Evolutionary conservation across 2,888 invertebrate species (phyloP), one percentile per base, ranked within the genome.

Genomic region (Tinea semifulvella): DNA sequence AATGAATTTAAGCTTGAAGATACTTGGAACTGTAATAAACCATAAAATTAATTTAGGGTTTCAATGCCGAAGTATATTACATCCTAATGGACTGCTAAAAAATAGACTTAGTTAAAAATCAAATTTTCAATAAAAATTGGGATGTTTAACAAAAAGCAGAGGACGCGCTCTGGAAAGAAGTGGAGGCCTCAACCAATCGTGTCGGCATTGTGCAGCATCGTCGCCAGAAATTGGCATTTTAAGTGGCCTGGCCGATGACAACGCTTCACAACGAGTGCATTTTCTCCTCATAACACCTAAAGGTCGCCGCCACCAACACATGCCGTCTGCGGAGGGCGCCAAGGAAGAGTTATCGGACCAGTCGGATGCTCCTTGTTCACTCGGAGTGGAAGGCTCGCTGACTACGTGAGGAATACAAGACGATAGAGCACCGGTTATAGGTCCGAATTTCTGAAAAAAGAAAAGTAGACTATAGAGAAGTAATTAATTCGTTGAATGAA

Each of bases 341-440:
- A 68, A 64, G 42, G 40, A 40, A 20, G 59, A 54, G 48, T 60
- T 57, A 36, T 65, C 68, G 1, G 73, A 68, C 75, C 75, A 75
- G 7, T 13, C 8, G 2, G 73, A 65, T 42, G 63, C 60, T 50
- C 71, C 76, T 53, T 68, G 73, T 47, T 79, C 77, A 55, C 77
- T 73, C n/a, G 79, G 79, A 8, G 79, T 79, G 2, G 76, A 75
- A 11, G 79, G 79, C 2, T 77, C 79, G 51, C 77, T 79, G 48
- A 14, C 2, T 14, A 13, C 13, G n/a, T 31, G 31, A 4, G 31
- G 4, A 14, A 31, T 31, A 14, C 31, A 31, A 13, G 31, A 31
- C 14, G 31, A 11, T 2, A 31, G 7, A n/a, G 31, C 66, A 55
- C 73, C 66, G 48, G 71, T 62, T 48, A 72, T 61, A 50, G 77